Conservation (phyloP, 2,113 vertebrate genomes). For the Cavia porcellus region DNA sequence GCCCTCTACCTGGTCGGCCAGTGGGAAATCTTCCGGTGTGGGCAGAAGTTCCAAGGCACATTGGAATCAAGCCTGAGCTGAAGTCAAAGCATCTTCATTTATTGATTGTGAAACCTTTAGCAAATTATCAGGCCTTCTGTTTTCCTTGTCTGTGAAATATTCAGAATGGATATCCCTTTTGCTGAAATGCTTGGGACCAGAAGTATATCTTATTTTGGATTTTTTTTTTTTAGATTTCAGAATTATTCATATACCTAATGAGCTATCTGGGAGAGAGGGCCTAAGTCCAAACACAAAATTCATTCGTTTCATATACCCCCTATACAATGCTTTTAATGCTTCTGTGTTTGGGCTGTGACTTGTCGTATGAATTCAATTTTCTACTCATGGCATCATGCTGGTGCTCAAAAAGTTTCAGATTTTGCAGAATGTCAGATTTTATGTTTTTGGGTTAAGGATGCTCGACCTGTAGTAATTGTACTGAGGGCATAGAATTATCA, state of each 20-base stretch:
- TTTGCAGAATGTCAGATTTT: background rate
- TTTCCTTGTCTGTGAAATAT: background rate
- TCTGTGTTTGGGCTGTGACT: background rate
- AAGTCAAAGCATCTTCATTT: background rate
- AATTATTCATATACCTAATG: background rate
- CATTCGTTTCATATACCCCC: background rate
- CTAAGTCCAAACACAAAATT: background rate
- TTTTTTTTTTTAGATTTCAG: background rate
- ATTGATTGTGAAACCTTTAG: background rate
- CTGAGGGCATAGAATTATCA: background rate
- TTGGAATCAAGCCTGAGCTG: background rate
- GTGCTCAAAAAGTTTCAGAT: background rate
- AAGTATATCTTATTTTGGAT: background rate
- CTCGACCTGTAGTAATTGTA: background rate
- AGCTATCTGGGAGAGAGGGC: background rate
- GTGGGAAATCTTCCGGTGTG: background rate
- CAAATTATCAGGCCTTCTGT: background rate
- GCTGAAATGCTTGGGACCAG: background rate
- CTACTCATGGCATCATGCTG: background rate
- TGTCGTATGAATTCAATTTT: background rate
- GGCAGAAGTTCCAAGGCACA: background rate
- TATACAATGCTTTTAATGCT: background rate
- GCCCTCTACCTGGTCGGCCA: background rate
- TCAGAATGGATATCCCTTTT: background rate
- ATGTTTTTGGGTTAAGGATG: background rate